Evolutionary conservation across 2,113 vertebrate species (phyloP), one percentile per base, ranked within the genome.

Genomic region (Pluvianellus socialis): DNA sequence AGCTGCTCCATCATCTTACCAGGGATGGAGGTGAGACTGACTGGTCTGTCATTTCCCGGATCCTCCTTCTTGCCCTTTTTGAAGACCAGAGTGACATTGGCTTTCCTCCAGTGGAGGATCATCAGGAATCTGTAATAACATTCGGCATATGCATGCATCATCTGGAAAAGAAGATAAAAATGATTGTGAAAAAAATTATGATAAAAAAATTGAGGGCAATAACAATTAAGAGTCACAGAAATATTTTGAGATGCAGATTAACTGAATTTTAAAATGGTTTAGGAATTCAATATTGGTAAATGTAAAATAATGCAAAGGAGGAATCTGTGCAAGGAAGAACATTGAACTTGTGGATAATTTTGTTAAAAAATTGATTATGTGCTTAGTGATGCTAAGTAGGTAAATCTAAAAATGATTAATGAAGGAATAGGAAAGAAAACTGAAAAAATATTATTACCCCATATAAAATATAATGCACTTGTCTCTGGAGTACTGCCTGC

Each of bases 131-230:
- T 65, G 20, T n/a, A 62, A 28, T 18, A 59, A 27, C 15, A 58
- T 58, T 76, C 56, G 55, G 21, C 1, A 0, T 76, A n/a, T 40
- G 18, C 12, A 52, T 40, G 23, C 30, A 28, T 49, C 0, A 0
- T 58, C 12, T 14, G 3, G 63, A 61, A 72, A 87, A 67, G 14
- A 35, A 65, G 26, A 24, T n/a, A 71, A 83, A 65, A 83, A 42
- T 1, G 15, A 14, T 38, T 44, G 40, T 59, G 21, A 68, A 61
- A 92, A 53, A 49, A 45, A 33, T 14, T 30, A 14, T 9, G 11
- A 17, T 40, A 53, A 58, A 73, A 73, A 55, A 65, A 49, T 59
- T 65, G 27, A 68, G 15, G 23, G 8, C 11, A 68, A 18, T 14
- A 55, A 55, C 7, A 73, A 44, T 17, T 79, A 32, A 63, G 27